phyloP scores from a whole-genome alignment of 2,888 invertebrate species.

The Germaria angustata region DNA sequence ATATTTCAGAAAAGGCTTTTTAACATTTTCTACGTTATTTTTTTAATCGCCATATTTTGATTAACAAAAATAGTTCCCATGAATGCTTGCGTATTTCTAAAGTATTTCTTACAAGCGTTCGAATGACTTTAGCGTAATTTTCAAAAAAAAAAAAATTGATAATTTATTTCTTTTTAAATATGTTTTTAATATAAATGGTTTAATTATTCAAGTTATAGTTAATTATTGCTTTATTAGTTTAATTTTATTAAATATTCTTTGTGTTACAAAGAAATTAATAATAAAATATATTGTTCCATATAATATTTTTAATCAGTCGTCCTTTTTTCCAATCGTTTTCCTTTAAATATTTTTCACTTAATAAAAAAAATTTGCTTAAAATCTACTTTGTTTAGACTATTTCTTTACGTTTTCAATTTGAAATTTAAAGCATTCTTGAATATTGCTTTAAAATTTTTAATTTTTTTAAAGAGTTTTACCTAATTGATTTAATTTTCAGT shows the following conservation, averaged over 20 bases:
- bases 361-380: conserved; percentile 41
- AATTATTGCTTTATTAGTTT: conserved; percentile 37
- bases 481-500: conserved; percentile 27
- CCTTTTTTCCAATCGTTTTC: conserved; percentile 71
- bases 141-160: too few species aligned
- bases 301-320: conserved; percentile 71
- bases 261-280: conserved; percentile 32
- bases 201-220: conserved; percentile 9
- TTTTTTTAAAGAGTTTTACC: conserved; percentile 3
- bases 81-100: too few species aligned
- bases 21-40: too few species aligned
- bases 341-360: conserved; percentile 21
- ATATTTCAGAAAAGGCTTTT: too few species aligned
- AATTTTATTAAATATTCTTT: conserved; percentile 28
- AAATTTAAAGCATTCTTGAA: conserved; percentile 50
- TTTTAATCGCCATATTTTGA: too few species aligned
- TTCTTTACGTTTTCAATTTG: conserved; percentile 32
- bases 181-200: conserved; percentile 58
- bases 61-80: too few species aligned
- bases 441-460: conserved; percentile 24
- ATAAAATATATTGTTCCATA: conserved; percentile 32
- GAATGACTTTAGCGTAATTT: neutral
- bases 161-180: neutral
- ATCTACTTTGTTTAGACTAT: conserved; percentile 49
- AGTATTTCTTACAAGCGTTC: neutral